Percentiles rank a stretch among this genome's conserved stretches.
These are phyloP conservation scores for Caenorhabditis parvicauda DNA, from an alignment of 2,888 invertebrate genomes.

Conservation along the genomic window DNA sequence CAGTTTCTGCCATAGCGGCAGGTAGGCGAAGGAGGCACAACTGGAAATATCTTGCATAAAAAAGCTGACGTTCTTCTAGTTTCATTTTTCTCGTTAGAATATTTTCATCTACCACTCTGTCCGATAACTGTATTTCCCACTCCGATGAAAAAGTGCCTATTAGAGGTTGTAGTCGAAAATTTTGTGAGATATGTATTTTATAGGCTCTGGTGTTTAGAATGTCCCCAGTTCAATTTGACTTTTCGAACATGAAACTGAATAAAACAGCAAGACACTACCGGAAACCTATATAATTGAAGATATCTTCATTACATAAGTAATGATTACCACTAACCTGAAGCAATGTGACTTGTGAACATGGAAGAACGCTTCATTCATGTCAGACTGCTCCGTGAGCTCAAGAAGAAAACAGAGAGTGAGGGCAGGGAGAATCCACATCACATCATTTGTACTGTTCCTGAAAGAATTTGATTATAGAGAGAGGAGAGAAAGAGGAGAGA, in stretches of 20 bases:
- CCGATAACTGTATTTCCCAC: not conserved
- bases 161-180: not conserved
- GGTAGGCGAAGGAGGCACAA: slow-evolving; percentile 51
- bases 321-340: not conserved
- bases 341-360: slow-evolving; percentile 5
- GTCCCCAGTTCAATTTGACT: not conserved
- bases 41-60: no score
- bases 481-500: no score
- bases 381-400: no score
- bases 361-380: not conserved
- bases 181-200: not conserved
- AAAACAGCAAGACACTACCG: not conserved
- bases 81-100: no score
- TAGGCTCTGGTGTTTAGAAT: not conserved
- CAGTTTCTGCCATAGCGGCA: slow-evolving; percentile 47
- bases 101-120: no score
- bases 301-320: not conserved
- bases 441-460: no score
- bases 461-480: no score
- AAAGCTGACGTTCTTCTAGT: no score
- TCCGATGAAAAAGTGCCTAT: not conserved
- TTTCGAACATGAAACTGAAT: not conserved
- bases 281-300: not conserved
- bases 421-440: no score
- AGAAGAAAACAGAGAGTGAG: no score